Evolutionary conservation across 2,888 invertebrate species (phyloP), one percentile per base, ranked within the genome.

Genomic region (Autographa gamma): DNA sequence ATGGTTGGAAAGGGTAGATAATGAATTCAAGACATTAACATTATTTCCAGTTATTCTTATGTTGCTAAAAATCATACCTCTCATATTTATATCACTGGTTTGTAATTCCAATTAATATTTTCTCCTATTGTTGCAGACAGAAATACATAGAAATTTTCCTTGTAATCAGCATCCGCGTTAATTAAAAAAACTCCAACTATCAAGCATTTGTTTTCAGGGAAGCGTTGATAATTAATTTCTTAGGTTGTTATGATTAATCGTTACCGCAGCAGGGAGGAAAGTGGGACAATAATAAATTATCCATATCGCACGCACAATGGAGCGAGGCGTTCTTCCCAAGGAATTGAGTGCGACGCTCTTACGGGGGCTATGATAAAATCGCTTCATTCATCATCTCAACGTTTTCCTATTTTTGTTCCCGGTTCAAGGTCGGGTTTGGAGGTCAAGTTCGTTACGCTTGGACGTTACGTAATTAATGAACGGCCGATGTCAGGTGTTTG

Each of bases 321-420:
- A 54, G 69, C 75, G 75, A 76, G 70, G 74, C 73, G 83, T 84
- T 85, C 84, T 87, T 87, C 81, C 80, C 81, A 73, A 64, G 74
- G 80, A 82, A 81, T 83, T 73, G 71, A 82, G 73, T 74, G 76
- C 73, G 76, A 70, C 75, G 76, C 73, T 68, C 75, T 80, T 81
- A 25, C 25, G 25, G 25, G 25, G 1, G 25, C 25, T 25, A 84
- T 83, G 72, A 78, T 86, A 86, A 87, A 85, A 81, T 80, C 67
- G 31, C 66, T 72, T 71, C 81, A 85, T 87, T 86, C 84, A 87
- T 87, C 87, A 88, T 87, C 72, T 75, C 60, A 74, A 71, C 69
- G 69, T 73, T 83, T 79, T 71, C 69, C 71, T 73, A 80, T 80
- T 78, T 83, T 75, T 56, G 63, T 64, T 56, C 19, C 58, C 31